Conservation (phyloP, 1,140 invertebrate species). For the Drosophila quadrilineata region DNA sequence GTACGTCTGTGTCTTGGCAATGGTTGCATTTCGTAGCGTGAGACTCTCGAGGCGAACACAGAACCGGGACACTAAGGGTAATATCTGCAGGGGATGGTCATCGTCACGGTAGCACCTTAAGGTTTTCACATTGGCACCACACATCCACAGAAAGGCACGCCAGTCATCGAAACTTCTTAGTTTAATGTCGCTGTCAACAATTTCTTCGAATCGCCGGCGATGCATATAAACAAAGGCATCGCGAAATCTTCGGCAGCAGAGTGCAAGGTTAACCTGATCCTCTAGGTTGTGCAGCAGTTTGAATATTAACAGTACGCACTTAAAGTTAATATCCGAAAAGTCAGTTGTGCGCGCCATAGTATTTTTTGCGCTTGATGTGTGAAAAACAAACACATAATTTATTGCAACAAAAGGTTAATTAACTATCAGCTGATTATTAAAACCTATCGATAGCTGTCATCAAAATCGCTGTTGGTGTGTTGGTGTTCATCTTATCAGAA, state of each 20-base stretch:
- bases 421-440: slow-evolving; percentile 11
- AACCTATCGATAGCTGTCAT: slow-evolving; percentile 3
- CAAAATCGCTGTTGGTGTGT: background rate
- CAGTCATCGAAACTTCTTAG: slow-evolving; percentile 52
- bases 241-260: slow-evolving; percentile 54
- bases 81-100: slow-evolving; percentile 56
- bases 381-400: slow-evolving; percentile 22
- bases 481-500: slow-evolving; percentile 14
- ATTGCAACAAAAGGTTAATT: slow-evolving; percentile 38
- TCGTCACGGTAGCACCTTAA: slow-evolving; percentile 55
- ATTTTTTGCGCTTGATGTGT: slow-evolving; percentile 8
- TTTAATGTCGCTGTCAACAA: slow-evolving; percentile 50
- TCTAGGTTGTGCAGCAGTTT: slow-evolving; percentile 46
- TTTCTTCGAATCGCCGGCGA: slow-evolving; percentile 37
- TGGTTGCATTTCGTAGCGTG: slow-evolving; percentile 51
- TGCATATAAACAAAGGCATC: slow-evolving; percentile 59
- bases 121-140: slow-evolving; percentile 41
- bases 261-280: slow-evolving; percentile 58
- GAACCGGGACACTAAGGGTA: slow-evolving; percentile 50
- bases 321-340: slow-evolving; percentile 53
- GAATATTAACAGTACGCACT: slow-evolving; percentile 53
- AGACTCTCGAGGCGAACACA: slow-evolving; percentile 49
- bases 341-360: slow-evolving; percentile 61
- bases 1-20: slow-evolving; percentile 41
- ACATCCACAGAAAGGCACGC: slow-evolving; percentile 63